Base-by-base conservation (phyloP, 2,113 vertebrate species). In the Atherinomorus stipes region DNA sequence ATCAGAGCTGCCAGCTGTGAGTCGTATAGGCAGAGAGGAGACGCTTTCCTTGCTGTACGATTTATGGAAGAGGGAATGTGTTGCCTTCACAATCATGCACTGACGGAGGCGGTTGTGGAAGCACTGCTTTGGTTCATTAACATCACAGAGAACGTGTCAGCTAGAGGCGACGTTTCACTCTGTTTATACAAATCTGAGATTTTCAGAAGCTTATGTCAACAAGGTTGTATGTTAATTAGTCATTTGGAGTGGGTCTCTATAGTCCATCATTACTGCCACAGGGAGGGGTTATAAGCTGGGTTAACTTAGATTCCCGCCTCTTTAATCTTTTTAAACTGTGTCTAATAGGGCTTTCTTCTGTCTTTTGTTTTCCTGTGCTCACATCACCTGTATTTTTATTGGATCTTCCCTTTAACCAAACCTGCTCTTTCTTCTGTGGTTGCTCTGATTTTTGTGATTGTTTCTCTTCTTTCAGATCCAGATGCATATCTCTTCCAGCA, bases 401-500 rank as follows among this genome's bases (percentile, higher is more conserved):
- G 13, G 16, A n/a, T 47, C n/a, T 6, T 40, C 6, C 10, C 54
- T 73, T 63, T 11, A 82, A 66, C 59, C 60, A 49, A 47, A 78
- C 31, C 25, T 79, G 85, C 37, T 26, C 40, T 28, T 28, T 4
- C 23, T 60, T 63, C 45, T 31, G 65, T 59, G 11, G 16, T 71
- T 79, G 73, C 63, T 16, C 76, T 83, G 60, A 81, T 78, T 91
- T 49, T 69, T 78, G 83, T 75, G 83, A 73, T 86, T 45, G 76
- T 86, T 69, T 71, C 85, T 89, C 72, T 67, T 57, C 76, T 90
- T 76, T 78, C 57, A 87, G 31, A 69, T 88, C 31, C 54, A 72
- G 64, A 87, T 92, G 84, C 51, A 83, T 76, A 89, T 94, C 88
- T 92, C 84, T 87, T 81, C 86, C 69, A 83, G 80, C 87, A 71